Evolutionary conservation across 2,888 invertebrate genomes (phyloP).

Genomic region (Salpingus planirostris): DNA sequence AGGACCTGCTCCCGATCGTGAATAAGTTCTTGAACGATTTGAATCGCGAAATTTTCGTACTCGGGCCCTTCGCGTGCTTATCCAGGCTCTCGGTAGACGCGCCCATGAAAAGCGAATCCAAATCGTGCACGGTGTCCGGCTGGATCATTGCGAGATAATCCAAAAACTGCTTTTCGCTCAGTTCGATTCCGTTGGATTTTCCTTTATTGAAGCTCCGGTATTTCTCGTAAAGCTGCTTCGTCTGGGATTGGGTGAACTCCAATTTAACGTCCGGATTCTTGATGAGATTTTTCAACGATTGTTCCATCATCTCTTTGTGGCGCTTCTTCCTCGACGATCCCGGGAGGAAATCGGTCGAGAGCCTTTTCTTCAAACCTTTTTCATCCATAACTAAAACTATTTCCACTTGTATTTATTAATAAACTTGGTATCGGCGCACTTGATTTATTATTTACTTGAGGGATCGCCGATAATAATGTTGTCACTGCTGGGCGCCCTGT

Average conservation of each 20-base stretch:
- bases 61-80: neutral
- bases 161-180: neutral
- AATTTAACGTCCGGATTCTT: no score
- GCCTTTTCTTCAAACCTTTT: no score
- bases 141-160: neutral
- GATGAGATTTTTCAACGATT: no score
- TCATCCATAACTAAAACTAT: no score
- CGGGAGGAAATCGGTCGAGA: no score
- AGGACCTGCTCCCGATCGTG: slow-evolving; percentile 21
- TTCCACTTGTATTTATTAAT: no score
- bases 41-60: neutral
- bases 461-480: no score
- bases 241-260: slow-evolving; percentile 17
- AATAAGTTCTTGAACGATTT: slow-evolving; percentile 29
- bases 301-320: no score
- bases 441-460: no score
- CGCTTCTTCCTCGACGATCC: no score
- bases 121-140: neutral
- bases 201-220: neutral
- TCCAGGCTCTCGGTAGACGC: neutral
- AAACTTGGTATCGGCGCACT: no score
- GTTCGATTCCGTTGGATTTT: neutral
- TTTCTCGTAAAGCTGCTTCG: neutral
- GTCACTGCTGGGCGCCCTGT: no score
- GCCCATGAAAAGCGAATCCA: neutral